Evolutionary conservation across 2,797 vertebrate species (phyloP), one percentile per base, ranked within the genome.

Genomic region (Champsocephalus esox): DNA sequence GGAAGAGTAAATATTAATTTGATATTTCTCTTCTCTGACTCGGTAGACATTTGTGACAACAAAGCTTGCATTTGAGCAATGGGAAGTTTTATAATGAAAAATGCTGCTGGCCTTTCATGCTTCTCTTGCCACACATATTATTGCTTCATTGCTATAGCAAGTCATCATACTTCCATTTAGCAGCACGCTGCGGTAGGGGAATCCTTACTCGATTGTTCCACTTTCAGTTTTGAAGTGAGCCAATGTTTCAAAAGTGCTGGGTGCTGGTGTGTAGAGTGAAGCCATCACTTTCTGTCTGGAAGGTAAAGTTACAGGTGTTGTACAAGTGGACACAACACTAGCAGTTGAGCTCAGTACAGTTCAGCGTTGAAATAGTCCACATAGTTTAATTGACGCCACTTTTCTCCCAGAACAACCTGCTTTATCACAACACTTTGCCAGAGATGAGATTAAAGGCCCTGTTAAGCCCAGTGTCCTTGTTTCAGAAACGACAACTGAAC

Each of bases 1-100:
- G 12, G n/a, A 78, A 67, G 64, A 57, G 76, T 65, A 61, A 62
- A 28, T 55, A 78, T 78, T 75, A 61, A 72, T 79, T 66, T 77
- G 48, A 81, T 69, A 64, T 88, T 86, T 70, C 34, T 67, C 45
- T 43, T 56, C 21, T 63, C 46, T 21, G 61, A 24, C 50, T 32
- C 63, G 34, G 68, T 49, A 82, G 57, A 81, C 62, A 77, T 67
- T 70, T 9, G 19, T 81, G 55, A 49, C 45, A 81, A 70, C 59
- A 71, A 58, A 66, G 43, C 41, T 66, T 75, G 3, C n/a, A 58
- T 72, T 67, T 44, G 13, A 76, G 28, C 41, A 45, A 9, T 41
- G 16, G 32, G 65, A 75, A 78, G 51, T 71, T 84, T 70, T 70
- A 44, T 43, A 43, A 75, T 55, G 66, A 63, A n/a, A 77, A 59